These are phyloP conservation scores for Frankliniella fusca DNA, from an alignment of 2,888 invertebrate species.

Conservation along the genomic window DNA sequence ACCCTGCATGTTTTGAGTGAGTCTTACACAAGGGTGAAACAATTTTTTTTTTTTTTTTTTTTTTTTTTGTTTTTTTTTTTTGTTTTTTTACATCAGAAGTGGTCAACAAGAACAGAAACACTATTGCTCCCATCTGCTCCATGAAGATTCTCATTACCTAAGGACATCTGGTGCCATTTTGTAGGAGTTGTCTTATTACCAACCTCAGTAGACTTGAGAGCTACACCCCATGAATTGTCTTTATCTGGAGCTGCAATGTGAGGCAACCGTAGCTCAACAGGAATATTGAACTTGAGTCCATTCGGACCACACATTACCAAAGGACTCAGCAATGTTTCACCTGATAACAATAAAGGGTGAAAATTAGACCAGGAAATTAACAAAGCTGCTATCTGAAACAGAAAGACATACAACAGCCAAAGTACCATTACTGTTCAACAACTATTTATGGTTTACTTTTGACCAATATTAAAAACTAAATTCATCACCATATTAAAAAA, in stretches of 20 bases:
- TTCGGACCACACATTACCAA: conserved; percentile 96
- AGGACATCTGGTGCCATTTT: conserved; percentile 76
- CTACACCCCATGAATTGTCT: conserved; percentile 69
- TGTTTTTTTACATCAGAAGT: conserved; percentile 60
- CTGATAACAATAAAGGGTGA: conserved; percentile 50
- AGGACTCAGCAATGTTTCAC: conserved; percentile 91
- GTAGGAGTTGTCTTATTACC: conserved; percentile 61
- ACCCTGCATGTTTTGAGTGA: not conserved
- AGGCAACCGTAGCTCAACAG: conserved; percentile 87
- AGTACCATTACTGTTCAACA: no score
- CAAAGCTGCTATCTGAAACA: conserved; percentile 10
- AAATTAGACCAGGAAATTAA: not conserved
- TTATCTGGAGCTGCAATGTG: conserved; percentile 67
- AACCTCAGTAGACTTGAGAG: conserved; percentile 58
- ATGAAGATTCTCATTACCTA: conserved; percentile 73
- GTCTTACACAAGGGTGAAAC: not conserved
- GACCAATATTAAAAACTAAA: no score
- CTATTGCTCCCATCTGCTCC: conserved; percentile 79
- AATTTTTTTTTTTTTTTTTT: not conserved
- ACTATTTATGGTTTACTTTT: no score
- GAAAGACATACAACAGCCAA: conserved; percentile 32
- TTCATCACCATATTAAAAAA: no score
- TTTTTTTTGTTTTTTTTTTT: not conserved
- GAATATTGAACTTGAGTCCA: conserved; percentile 80
- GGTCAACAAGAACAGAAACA: conserved; percentile 86